Evolutionary conservation across 2,888 invertebrate species (phyloP).

Genomic region (Ramazzottius varieornatus): DNA sequence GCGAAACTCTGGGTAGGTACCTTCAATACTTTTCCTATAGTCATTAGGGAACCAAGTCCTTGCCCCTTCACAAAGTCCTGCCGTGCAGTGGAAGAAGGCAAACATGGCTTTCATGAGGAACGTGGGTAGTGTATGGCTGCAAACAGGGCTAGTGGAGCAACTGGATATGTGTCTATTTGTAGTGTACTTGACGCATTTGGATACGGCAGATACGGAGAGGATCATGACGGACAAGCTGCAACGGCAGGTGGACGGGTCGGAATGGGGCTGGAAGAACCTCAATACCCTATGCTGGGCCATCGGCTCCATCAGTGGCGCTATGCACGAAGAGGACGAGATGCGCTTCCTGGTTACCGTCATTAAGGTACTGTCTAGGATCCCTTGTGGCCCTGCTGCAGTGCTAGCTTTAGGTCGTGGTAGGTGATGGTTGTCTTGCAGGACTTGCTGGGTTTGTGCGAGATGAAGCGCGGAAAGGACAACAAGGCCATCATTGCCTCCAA

Average conservation of each 20-base stretch:
- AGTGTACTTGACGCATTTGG: conserved; percentile 93
- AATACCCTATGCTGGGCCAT: conserved; percentile 99
- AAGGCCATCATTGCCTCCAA: conserved; percentile 99
- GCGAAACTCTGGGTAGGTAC: conserved; percentile 43
- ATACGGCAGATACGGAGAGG: conserved; percentile 82
- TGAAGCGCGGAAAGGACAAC: conserved; percentile 95
- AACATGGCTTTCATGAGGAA: background rate
- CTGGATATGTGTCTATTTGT: no score
- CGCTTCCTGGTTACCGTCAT: conserved; percentile 94
- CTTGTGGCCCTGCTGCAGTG: conserved; percentile 5
- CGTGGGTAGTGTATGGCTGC: no score
- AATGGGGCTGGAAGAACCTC: conserved; percentile 99
- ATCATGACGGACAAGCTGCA: conserved; percentile 97
- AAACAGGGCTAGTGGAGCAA: no score
- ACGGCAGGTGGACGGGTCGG: conserved; percentile 87
- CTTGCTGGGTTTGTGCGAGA: conserved; percentile 80
- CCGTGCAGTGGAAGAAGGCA: no score
- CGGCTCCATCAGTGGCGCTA: conserved; percentile 91
- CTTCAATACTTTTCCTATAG: background rate
- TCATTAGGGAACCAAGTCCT: no score
- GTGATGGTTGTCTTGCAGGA: no score
- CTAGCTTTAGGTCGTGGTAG: no score
- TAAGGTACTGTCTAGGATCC: conserved; percentile 34
- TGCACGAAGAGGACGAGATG: conserved; percentile 97
- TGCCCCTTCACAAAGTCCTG: no score